Evolutionary conservation across 2,888 invertebrate species (phyloP).

Genomic region (Sisyra nigra): DNA sequence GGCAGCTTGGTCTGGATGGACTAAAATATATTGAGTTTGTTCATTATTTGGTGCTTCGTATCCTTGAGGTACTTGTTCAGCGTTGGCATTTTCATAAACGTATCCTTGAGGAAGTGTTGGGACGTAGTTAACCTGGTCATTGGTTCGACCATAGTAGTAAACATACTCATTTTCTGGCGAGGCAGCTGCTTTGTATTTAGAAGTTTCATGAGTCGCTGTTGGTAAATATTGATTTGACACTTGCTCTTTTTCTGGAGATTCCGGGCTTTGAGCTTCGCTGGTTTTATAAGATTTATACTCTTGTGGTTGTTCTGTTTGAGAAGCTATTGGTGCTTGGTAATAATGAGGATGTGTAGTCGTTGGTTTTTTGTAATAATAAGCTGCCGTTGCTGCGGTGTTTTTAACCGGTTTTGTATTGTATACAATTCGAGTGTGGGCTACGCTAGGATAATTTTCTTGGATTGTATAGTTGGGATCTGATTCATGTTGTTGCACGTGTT

Average conservation of each 20-base stretch:
- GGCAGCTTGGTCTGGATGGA: too few relatives aligned
- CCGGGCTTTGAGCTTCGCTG: slow-evolving; percentile 10
- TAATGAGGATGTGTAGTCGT: background rate
- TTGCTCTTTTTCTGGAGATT: slow-evolving; percentile 7
- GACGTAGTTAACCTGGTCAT: slow-evolving; percentile 4
- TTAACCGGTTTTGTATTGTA: slow-evolving; percentile 18
- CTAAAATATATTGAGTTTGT: too few relatives aligned
- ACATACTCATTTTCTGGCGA: slow-evolving; percentile 12
- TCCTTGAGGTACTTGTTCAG: too few relatives aligned
- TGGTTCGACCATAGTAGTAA: slow-evolving; percentile 13
- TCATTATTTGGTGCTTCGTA: too few relatives aligned
- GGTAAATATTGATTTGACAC: slow-evolving; percentile 9
- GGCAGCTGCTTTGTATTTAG: slow-evolving; percentile 14
- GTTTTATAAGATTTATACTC: background rate
- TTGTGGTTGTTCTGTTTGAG: background rate
- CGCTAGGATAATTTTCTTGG: slow-evolving; percentile 39
- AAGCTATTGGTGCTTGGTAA: background rate
- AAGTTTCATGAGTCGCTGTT: slow-evolving; percentile 3
- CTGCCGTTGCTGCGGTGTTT: slow-evolving; percentile 3
- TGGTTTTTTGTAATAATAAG: background rate
- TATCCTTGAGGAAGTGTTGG: slow-evolving; percentile 7
- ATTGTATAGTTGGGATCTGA: slow-evolving; percentile 16
- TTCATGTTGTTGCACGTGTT: slow-evolving; percentile 11
- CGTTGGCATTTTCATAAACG: too few relatives aligned
- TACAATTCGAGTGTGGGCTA: slow-evolving; percentile 38